A percentile compares a stretch with the other conserved stretches of the same genome.
phyloP scores from a whole-genome alignment of 2,888 invertebrate genomes.

The Parelbella ahira region DNA sequence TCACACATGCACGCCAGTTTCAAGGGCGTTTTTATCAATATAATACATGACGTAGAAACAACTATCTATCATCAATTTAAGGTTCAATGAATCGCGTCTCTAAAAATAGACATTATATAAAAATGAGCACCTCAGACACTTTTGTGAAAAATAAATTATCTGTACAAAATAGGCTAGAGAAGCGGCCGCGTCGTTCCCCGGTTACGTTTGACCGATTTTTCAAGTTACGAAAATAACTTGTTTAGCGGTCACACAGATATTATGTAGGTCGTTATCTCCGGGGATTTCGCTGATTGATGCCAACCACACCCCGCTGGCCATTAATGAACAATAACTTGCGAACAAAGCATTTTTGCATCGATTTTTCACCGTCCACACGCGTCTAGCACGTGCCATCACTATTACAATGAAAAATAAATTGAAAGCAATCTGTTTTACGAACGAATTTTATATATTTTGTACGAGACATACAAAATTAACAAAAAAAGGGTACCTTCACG shows the following conservation, averaged over 20 bases:
- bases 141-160: conserved; percentile 12
- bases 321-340: conserved; percentile 3
- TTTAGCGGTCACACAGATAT: conserved; percentile 30
- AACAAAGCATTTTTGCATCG: conserved; percentile 2
- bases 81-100: background rate
- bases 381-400: conserved; percentile 4
- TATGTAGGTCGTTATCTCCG: conserved; percentile 29
- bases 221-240: conserved; percentile 33
- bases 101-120: background rate
- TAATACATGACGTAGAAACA: no score
- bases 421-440: no score
- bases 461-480: no score
- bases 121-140: background rate
- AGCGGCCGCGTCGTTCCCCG: conserved; percentile 1
- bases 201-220: conserved; percentile 32
- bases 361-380: conserved; percentile 11
- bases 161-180: conserved; percentile 6
- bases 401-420: conserved; percentile 5
- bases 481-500: no score
- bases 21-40: no score
- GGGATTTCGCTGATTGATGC: conserved; percentile 5
- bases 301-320: conserved; percentile 1
- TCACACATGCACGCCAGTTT: no score
- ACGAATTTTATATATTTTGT: no score
- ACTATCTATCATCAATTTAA: no score